Base-by-base conservation (phyloP, 2,797 vertebrate species). In the Microhierax caerulescens region DNA sequence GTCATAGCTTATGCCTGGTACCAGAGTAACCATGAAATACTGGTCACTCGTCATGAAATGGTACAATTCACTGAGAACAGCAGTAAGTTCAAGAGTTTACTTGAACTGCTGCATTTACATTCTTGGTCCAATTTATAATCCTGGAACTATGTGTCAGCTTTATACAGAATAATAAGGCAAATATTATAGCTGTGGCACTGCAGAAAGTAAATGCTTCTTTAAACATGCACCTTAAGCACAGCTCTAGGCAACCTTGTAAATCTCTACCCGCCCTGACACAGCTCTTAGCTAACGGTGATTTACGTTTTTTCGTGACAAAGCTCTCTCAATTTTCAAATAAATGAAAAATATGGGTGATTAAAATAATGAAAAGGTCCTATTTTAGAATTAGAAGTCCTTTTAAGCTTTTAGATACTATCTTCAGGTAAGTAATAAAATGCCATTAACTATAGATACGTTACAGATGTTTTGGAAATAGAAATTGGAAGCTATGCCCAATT, bases 131-230 rank as follows among this genome's bases (percentile, higher is more conserved):
- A 70, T 95, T 93, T 92, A 81, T 92, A 88, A 92, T 50, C 47
- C 34, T 56, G 89, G 83, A 87, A 80, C 36, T 87, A 77, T 51
- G 22, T 81, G 80, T 95, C 95, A 93, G 78, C 90, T 94, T 86
- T 87, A 78, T 83, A 81, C 86, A 89, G 86, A 94, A 91, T 91
- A 95, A 60, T 88, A 91, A 93, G 93, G 73, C 90, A 92, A 93
- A 91, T 96, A 90, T 86, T 91, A 81, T 12, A 88, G 86, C 89
- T 90, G 70, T 54, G 25, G 60, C 37, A 32, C 25, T 23, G 7
- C 93, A 94, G 70, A 93, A 92, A 81, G 77, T 51, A 93, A 95
- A 95, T 84, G 85, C 78, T 93, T 95, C 81, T 93, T 93, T 90
- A 91, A 95, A 63, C 61, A 43, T 10, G 36, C 85, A 89, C 56